Evolutionary conservation across 2,888 invertebrate genomes (phyloP).

Genomic region (Mimachlamys varia): DNA sequence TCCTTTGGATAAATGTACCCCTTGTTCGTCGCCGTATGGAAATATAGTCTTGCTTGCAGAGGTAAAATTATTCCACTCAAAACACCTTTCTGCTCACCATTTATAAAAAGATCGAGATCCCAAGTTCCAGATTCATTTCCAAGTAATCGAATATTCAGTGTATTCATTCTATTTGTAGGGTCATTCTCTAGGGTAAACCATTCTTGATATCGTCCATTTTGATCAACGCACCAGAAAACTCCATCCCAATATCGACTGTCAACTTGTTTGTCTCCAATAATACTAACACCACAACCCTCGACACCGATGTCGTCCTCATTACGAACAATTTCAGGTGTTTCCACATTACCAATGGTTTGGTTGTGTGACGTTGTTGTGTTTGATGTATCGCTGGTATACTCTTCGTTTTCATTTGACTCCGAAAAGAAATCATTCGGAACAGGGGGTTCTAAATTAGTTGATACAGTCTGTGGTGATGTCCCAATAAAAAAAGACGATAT

Average conservation of each 20-base stretch:
- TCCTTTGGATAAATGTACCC: slow-evolving; percentile 44
- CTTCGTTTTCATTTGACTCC: not conserved
- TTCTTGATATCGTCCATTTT: slow-evolving; percentile 34
- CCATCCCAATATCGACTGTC: slow-evolving; percentile 42
- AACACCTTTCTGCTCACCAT: slow-evolving; percentile 37
- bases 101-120: slow-evolving; percentile 40
- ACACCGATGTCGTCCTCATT: not conserved
- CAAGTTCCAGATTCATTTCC: not conserved
- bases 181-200: slow-evolving; percentile 44
- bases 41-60: slow-evolving; percentile 10
- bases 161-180: slow-evolving; percentile 19
- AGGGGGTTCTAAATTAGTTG: not conserved
- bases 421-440: not conserved
- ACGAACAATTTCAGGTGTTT: not conserved
- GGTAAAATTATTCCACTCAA: slow-evolving; percentile 42
- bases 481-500: slow-evolving; percentile 44
- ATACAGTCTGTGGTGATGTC: not conserved
- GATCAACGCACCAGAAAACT: slow-evolving; percentile 46
- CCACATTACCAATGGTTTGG: not conserved
- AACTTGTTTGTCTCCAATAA: slow-evolving; percentile 41
- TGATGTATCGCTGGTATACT: not conserved
- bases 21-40: slow-evolving; percentile 43
- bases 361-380: not conserved
- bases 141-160: not conserved
- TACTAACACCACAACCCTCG: slow-evolving; percentile 45